A percentile compares a stretch with the other conserved stretches of the same genome.
Conservation (phyloP, 2,888 invertebrate species). For the Tetragnatha montana region DNA sequence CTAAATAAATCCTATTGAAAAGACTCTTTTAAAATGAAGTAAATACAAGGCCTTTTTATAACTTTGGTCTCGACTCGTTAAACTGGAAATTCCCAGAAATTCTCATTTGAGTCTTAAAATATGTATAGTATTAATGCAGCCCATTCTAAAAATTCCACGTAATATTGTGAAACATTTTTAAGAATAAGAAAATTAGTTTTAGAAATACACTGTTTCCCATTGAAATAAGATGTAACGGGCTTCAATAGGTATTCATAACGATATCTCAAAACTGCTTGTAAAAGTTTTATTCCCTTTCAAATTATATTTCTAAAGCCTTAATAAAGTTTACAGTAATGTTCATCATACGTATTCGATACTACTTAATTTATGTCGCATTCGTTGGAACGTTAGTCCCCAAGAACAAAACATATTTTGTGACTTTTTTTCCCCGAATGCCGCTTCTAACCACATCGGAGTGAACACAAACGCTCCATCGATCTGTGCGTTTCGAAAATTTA, state of each 20-base stretch:
- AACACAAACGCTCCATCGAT: background rate
- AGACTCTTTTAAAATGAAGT: too few relatives aligned
- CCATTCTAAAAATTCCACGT: too few relatives aligned
- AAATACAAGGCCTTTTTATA: too few relatives aligned
- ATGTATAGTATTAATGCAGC: too few relatives aligned
- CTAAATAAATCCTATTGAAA: too few relatives aligned
- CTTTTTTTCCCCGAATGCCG: background rate
- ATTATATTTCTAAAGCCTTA: background rate
- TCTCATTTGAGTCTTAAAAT: too few relatives aligned
- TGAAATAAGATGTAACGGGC: too few relatives aligned
- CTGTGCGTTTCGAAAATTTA: background rate
- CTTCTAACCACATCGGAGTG: background rate
- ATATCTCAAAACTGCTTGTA: background rate
- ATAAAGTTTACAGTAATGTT: background rate
- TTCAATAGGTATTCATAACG: background rate
- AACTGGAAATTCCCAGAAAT: too few relatives aligned
- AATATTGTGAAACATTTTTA: too few relatives aligned
- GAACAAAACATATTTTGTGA: background rate
- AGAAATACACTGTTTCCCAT: too few relatives aligned
- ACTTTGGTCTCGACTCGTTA: too few relatives aligned
- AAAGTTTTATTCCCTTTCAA: background rate
- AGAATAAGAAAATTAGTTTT: too few relatives aligned
- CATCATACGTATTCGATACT: background rate
- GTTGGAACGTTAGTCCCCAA: background rate
- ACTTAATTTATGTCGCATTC: background rate